phyloP scores from a whole-genome alignment of 92 coral and sea anemone species.

The Paragorgia papillata region DNA sequence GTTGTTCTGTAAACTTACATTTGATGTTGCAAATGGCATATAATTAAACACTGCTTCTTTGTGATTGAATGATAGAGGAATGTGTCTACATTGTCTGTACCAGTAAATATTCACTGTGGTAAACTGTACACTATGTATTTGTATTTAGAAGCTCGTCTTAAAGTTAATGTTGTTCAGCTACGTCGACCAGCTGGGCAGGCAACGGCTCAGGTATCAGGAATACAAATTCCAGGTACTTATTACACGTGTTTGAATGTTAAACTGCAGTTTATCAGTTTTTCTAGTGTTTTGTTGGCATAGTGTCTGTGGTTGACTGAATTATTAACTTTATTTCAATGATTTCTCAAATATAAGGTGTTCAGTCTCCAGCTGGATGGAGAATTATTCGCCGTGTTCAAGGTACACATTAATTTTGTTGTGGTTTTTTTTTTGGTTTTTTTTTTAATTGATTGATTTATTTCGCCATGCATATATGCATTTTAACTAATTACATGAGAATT shows the following conservation, averaged over 20 bases:
- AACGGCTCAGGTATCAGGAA: slow-evolving; percentile 1
- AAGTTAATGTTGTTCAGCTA: slow-evolving; percentile 71
- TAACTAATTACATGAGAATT: too few relatives aligned
- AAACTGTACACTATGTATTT: neutral
- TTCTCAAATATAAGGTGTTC: slow-evolving; percentile 11
- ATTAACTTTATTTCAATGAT: neutral
- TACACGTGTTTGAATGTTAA: too few relatives aligned
- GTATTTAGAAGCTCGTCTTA: slow-evolving; percentile 58
- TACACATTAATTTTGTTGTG: too few relatives aligned
- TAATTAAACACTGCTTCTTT: too few relatives aligned
- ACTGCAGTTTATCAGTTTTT: too few relatives aligned
- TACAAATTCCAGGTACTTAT: too few relatives aligned
- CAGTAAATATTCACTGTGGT: slow-evolving; percentile 19
- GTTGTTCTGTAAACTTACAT: too few relatives aligned
- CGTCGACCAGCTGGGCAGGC: slow-evolving; percentile 64
- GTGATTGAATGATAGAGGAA: neutral
- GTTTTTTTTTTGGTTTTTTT: too few relatives aligned
- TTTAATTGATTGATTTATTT: too few relatives aligned
- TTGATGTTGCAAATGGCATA: too few relatives aligned
- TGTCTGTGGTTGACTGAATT: neutral
- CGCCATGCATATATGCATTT: too few relatives aligned
- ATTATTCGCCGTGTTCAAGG: slow-evolving; percentile 30
- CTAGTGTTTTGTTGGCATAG: neutral
- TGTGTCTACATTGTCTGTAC: neutral
- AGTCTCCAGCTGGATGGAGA: slow-evolving; percentile 16